phyloP scores from a whole-genome alignment of 2,797 vertebrate genomes.

The Apogon hyalosoma region DNA sequence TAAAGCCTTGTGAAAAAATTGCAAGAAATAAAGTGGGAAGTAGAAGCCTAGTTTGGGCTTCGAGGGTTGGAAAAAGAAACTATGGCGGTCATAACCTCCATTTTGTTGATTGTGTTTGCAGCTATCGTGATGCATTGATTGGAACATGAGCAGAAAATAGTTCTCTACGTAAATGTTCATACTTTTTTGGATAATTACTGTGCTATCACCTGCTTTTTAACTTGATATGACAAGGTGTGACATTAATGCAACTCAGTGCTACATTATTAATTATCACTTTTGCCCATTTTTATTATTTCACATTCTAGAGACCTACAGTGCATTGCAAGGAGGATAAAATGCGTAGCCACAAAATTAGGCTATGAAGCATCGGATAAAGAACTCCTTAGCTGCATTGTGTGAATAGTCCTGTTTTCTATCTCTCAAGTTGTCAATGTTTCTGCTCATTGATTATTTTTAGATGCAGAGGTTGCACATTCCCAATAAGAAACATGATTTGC shows the following conservation, averaged over 20 bases:
- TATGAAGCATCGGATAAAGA: slow-evolving; percentile 48
- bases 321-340: slow-evolving; percentile 31
- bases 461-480: slow-evolving; percentile 11
- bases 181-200: slow-evolving; percentile 14
- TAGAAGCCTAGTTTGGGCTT: slow-evolving; percentile 17
- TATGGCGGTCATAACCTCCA: slow-evolving; percentile 21
- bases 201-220: slow-evolving; percentile 27
- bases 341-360: slow-evolving; percentile 46
- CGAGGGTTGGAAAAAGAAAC: slow-evolving; percentile 20
- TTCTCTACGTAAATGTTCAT: slow-evolving; percentile 10
- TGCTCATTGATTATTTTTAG: slow-evolving; percentile 3
- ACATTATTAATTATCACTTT: slow-evolving; percentile 11
- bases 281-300: slow-evolving; percentile 16
- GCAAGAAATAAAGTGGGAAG: slow-evolving; percentile 32
- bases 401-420: slow-evolving; percentile 52
- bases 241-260: slow-evolving; percentile 27
- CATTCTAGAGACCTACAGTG: slow-evolving; percentile 19
- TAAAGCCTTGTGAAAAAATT: slow-evolving; percentile 51
- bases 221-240: slow-evolving; percentile 15
- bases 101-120: slow-evolving; percentile 21
- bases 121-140: slow-evolving; percentile 20
- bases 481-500: slow-evolving; percentile 24
- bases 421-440: slow-evolving; percentile 24
- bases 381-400: slow-evolving; percentile 34
- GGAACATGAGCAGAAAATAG: background rate